These are phyloP conservation scores for Drosophila phalerata DNA, from an alignment of 2,888 invertebrate genomes.

Conservation along the genomic window DNA sequence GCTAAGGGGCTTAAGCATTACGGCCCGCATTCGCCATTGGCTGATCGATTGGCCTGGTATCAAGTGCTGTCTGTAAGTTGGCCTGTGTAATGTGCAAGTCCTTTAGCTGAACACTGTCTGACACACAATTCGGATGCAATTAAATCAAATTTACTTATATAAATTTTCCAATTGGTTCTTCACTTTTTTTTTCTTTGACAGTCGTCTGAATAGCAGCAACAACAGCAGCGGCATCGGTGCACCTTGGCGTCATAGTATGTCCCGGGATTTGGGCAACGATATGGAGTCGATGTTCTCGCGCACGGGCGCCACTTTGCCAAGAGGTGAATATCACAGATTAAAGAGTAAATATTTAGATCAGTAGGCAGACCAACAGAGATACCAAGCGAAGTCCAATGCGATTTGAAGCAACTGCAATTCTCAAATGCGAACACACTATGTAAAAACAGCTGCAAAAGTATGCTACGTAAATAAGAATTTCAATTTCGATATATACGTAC, in stretches of 20 bases:
- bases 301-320: constrained; percentile 87
- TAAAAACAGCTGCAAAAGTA: constrained; percentile 54
- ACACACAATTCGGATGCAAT: not conserved
- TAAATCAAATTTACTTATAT: not conserved
- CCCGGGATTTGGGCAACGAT: constrained; percentile 90
- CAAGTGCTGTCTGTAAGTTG: constrained; percentile 72
- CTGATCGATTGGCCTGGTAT: constrained; percentile 42
- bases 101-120: constrained; percentile 57
- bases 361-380: constrained; percentile 59
- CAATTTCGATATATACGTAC: constrained; percentile 53
- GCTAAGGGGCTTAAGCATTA: constrained; percentile 56
- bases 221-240: constrained; percentile 79
- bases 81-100: constrained; percentile 62
- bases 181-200: constrained; percentile 59
- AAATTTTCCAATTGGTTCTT: not conserved
- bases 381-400: constrained; percentile 30
- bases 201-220: constrained; percentile 80
- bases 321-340: constrained; percentile 88
- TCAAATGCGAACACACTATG: constrained; percentile 14
- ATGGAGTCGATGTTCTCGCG: constrained; percentile 91
- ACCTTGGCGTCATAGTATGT: constrained; percentile 88
- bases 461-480: constrained; percentile 73
- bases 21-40: constrained; percentile 49
- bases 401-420: constrained; percentile 29
- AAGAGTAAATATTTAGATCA: constrained; percentile 86